phyloP scores from a whole-genome alignment of 2,888 invertebrate genomes.

The Exephanes ischioxanthus region DNA sequence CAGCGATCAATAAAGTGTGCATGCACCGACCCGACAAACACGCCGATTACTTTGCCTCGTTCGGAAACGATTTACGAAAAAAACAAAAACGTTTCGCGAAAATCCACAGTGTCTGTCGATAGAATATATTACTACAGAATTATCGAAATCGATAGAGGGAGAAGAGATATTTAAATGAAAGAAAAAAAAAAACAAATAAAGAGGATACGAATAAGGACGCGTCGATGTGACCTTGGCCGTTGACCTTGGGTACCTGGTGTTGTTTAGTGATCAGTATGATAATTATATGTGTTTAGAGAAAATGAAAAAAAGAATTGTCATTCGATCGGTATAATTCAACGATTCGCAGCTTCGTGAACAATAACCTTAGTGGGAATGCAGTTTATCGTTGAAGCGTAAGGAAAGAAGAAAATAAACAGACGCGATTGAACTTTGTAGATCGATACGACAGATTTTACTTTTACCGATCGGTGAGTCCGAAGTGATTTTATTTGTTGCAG shows the following conservation, averaged over 20 bases:
- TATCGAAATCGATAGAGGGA: neutral
- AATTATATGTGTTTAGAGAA: conserved; percentile 33
- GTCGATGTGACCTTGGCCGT: conserved; percentile 7
- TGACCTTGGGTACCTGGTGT: conserved; percentile 56
- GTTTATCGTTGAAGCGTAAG: conserved; percentile 14
- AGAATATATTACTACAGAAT: conserved; percentile 5
- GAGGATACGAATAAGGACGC: conserved; percentile 1
- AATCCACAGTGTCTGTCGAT: conserved; percentile 1
- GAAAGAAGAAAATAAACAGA: neutral
- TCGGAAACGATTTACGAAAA: neutral
- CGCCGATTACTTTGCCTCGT: conserved; percentile 14
- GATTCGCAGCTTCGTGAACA: conserved; percentile 33
- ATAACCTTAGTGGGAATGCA: conserved; percentile 3
- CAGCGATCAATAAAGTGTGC: conserved; percentile 9
- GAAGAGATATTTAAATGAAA: conserved; percentile 8
- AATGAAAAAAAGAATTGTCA: conserved; percentile 26
- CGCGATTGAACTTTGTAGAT: neutral
- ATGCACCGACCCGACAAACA: conserved; percentile 7
- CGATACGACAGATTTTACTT: neutral
- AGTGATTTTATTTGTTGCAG: neutral
- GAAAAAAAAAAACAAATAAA: neutral
- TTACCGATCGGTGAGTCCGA: neutral
- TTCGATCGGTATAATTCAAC: conserved; percentile 31
- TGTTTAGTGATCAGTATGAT: conserved; percentile 38
- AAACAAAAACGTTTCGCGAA: neutral